Conservation (phyloP, 2,888 invertebrate genomes). For the Saturnia pavonia region DNA sequence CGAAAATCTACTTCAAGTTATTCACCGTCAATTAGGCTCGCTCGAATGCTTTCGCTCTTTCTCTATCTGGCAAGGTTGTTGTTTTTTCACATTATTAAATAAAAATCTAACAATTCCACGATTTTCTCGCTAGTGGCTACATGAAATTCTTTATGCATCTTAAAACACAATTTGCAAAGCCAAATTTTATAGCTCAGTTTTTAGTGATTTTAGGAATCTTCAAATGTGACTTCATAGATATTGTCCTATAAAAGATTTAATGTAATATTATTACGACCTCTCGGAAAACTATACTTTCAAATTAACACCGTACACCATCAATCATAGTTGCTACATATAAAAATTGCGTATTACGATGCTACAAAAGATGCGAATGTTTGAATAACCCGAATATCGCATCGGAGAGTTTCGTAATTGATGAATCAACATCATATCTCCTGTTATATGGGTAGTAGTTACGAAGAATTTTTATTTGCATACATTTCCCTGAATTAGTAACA, state of each 20-base stretch:
- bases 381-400: slow-evolving; percentile 25
- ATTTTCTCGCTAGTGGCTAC: no score
- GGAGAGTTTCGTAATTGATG: slow-evolving; percentile 27
- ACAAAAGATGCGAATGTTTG: slow-evolving; percentile 28
- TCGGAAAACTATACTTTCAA: background rate
- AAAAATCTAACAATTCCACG: no score
- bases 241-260: background rate
- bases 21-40: no score
- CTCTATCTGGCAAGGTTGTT: no score
- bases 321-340: slow-evolving; percentile 27
- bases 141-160: no score
- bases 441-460: background rate
- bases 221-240: background rate
- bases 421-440: slow-evolving; percentile 21
- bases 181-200: no score
- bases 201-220: background rate
- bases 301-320: slow-evolving; percentile 26
- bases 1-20: no score
- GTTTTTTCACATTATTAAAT: no score
- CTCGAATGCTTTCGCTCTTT: no score
- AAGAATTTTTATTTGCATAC: slow-evolving; percentile 5
- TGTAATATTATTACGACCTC: background rate
- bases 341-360: slow-evolving; percentile 14
- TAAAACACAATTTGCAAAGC: no score
- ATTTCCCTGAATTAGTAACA: slow-evolving; percentile 6